phyloP scores from a whole-genome alignment of 2,797 vertebrate species.

The Coranthus polyacanthus region DNA sequence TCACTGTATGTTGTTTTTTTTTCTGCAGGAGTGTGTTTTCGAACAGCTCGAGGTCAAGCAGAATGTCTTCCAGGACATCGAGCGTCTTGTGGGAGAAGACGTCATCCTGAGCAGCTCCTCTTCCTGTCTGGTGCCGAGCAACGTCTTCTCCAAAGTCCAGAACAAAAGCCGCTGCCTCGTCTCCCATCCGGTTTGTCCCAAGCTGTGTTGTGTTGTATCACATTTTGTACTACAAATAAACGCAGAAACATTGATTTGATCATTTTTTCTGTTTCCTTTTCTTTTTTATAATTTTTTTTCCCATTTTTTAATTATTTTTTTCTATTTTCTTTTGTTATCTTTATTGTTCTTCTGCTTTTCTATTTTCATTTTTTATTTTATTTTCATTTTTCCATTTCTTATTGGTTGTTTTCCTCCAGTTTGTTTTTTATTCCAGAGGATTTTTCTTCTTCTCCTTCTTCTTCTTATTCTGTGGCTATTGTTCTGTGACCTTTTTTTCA shows the following conservation, averaged over 20 bases:
- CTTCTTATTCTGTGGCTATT: no score
- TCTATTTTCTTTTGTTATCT: no score
- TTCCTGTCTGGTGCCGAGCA: slow-evolving; percentile 93
- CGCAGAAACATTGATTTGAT: background rate
- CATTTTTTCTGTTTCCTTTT: no score
- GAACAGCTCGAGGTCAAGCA: slow-evolving; percentile 93
- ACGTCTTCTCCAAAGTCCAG: slow-evolving; percentile 88
- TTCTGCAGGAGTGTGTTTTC: slow-evolving; percentile 91
- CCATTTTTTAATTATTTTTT: no score
- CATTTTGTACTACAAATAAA: background rate
- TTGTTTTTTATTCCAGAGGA: no score
- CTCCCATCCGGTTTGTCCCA: slow-evolving; percentile 91
- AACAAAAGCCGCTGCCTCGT: slow-evolving; percentile 92
- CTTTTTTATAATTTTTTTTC: no score
- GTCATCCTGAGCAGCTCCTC: slow-evolving; percentile 94
- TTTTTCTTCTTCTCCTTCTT: no score
- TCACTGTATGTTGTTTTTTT: background rate
- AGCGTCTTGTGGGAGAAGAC: slow-evolving; percentile 81
- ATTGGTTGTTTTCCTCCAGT: no score
- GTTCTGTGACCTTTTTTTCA: no score
- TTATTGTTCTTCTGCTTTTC: no score
- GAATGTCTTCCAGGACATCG: slow-evolving; percentile 90
- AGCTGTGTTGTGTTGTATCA: background rate
- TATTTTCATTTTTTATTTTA: no score
- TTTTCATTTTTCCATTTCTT: no score